Percentiles rank a stretch among this genome's conserved stretches.
These are phyloP conservation scores for Diglossa cyanea DNA, from an alignment of 2,797 vertebrate species.

Conservation along the genomic window DNA sequence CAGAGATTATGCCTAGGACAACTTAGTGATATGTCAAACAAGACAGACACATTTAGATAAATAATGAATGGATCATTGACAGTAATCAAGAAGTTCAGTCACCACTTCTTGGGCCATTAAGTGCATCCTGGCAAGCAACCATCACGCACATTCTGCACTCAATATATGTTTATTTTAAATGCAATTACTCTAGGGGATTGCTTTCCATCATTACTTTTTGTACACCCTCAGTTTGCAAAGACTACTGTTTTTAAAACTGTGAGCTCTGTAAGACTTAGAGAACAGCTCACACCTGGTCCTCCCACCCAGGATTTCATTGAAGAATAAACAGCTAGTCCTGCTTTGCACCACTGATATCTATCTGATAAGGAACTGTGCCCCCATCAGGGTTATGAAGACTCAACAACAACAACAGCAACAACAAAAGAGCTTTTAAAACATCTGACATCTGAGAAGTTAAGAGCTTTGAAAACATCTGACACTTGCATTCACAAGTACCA, in stretches of 20 bases:
- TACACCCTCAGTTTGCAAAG: background rate
- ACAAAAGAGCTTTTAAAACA: background rate
- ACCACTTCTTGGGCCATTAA: background rate
- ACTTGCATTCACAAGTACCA: background rate
- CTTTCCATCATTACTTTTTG: background rate
- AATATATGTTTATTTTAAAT: constrained; percentile 20
- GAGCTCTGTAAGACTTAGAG: background rate
- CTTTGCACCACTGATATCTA: background rate
- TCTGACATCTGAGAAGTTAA: background rate
- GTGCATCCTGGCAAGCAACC: background rate
- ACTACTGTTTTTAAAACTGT: background rate
- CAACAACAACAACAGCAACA: background rate
- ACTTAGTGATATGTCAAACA: background rate
- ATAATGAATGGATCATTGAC: constrained; percentile 6
- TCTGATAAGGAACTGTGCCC: background rate
- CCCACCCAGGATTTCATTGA: background rate
- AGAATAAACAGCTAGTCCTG: background rate
- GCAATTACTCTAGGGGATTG: background rate
- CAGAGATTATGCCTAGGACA: background rate
- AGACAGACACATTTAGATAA: constrained; percentile 2
- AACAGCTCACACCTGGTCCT: background rate
- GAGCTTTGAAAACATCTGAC: background rate
- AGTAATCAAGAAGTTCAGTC: background rate
- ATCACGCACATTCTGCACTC: background rate
- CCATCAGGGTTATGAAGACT: background rate